phyloP scores from a whole-genome alignment of 2,797 vertebrate genomes.

The Rhinella marina region DNA sequence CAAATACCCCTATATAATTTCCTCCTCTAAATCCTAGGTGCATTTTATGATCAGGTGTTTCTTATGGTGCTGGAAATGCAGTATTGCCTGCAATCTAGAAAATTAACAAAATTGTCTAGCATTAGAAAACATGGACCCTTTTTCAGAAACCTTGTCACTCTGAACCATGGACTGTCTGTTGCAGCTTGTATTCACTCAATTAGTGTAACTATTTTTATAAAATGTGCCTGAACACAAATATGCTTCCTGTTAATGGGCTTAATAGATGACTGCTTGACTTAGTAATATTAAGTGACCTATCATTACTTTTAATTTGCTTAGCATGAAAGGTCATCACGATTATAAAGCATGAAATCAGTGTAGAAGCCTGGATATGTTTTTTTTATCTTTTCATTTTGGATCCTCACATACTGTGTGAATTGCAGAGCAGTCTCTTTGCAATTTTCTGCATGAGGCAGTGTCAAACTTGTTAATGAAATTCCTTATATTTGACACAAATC shows the following conservation, averaged over 20 bases:
- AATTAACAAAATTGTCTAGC: too few species aligned
- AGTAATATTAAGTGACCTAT: background rate
- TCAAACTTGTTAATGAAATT: constrained; percentile 56
- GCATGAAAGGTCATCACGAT: background rate
- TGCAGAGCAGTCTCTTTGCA: constrained; percentile 33
- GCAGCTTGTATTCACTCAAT: background rate
- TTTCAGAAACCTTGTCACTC: background rate
- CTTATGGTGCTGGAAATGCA: too few species aligned
- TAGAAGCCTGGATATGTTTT: background rate
- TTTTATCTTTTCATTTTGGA: background rate
- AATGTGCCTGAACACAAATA: background rate
- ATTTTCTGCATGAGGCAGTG: constrained; percentile 43
- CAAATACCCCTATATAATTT: too few species aligned
- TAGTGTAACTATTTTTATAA: background rate
- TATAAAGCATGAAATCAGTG: background rate
- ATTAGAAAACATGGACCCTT: too few species aligned
- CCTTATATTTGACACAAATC: constrained; percentile 54
- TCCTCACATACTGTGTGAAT: background rate
- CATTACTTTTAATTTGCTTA: background rate
- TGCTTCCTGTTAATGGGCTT: background rate
- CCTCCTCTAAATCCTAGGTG: too few species aligned
- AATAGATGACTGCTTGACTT: background rate
- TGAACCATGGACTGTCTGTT: background rate
- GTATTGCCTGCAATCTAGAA: too few species aligned
- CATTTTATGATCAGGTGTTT: too few species aligned